Base-by-base conservation (phyloP, 1,140 invertebrate species). In the Listronotus oregonensis region DNA sequence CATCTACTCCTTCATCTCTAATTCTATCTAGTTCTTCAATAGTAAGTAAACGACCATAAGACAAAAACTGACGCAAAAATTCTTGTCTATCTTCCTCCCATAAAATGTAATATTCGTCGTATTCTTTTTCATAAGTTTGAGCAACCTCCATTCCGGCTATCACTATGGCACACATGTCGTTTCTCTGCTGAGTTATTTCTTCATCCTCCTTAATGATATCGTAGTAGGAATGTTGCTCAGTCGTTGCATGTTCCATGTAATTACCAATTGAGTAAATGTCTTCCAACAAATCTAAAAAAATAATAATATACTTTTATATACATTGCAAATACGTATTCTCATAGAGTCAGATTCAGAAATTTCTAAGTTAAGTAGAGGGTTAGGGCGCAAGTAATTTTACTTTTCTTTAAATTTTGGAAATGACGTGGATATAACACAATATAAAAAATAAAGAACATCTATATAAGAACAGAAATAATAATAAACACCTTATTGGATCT, bases 21-120 rank as follows among this genome's bases (percentile, higher is more conserved):
- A 93, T 83, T 68, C 89, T 84, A 68, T 96, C 93, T 61, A 93
- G 85, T 80, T 97, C 95, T 73, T 97, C 94, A 0, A 85, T 79
- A 42, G 89, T 89, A 21, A 96, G 80, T 71, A 92, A 89, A 66
- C 92, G 85, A 46, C 91, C 92, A 74, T 96, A 97, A 40, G 89
- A 86, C 17, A 97, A 79, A 81, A 97, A 97, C 78, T 95, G 90
- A n/a, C 69, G 62, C 58, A 79, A 68, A 61, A 69, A 75, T 69
- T 93, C 86, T 71, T 92, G 86, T 58, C 93, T 84, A 80, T 96
- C 94, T 77, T 96, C 93, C 17, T 93, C 80, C 95, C 95, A 97
- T 12, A 97, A 83, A 77, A 95, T 94, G 0, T 90, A 86, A 72
- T 92, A 93, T 10, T 87, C 87, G 78, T 90, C 89, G 64, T 90